These are phyloP conservation scores for Heliconius charithonia DNA, from an alignment of 2,888 invertebrate genomes.

Conservation along the genomic window DNA sequence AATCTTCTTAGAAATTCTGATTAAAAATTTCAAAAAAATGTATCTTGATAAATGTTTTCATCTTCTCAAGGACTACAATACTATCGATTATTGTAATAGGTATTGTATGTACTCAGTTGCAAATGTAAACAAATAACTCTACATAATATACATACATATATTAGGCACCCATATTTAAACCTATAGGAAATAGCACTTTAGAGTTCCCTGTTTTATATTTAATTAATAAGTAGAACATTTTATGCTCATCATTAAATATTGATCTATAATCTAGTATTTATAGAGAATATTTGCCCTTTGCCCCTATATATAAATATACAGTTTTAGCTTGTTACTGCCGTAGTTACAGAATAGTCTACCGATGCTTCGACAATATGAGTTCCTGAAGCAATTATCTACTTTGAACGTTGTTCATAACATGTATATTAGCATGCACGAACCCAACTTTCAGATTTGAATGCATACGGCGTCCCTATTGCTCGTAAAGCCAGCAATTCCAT, in stretches of 20 bases:
- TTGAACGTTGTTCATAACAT: slow-evolving; percentile 24
- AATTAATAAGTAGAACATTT: too few species aligned
- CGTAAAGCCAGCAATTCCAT: slow-evolving; percentile 46
- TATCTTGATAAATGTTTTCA: background rate
- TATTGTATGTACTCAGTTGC: slow-evolving; percentile 5
- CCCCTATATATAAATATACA: background rate
- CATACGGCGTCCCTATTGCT: slow-evolving; percentile 35
- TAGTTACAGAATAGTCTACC: slow-evolving; percentile 9
- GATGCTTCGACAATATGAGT: background rate
- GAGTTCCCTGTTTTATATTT: background rate
- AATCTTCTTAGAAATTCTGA: too few species aligned
- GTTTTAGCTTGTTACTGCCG: slow-evolving; percentile 4
- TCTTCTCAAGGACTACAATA: slow-evolving; percentile 8
- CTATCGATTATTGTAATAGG: slow-evolving; percentile 11
- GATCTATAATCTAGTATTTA: background rate
- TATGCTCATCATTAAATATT: too few species aligned
- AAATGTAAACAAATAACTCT: background rate
- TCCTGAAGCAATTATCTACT: slow-evolving; percentile 17
- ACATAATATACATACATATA: background rate
- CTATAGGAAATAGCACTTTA: background rate
- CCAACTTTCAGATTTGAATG: slow-evolving; percentile 25
- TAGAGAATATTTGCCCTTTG: slow-evolving; percentile 12
- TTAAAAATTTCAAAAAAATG: too few species aligned
- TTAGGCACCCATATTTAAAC: background rate
- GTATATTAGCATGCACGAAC: slow-evolving; percentile 18